phyloP scores from a whole-genome alignment of 2,888 invertebrate genomes.

The Elaeidobius kamerunicus region DNA sequence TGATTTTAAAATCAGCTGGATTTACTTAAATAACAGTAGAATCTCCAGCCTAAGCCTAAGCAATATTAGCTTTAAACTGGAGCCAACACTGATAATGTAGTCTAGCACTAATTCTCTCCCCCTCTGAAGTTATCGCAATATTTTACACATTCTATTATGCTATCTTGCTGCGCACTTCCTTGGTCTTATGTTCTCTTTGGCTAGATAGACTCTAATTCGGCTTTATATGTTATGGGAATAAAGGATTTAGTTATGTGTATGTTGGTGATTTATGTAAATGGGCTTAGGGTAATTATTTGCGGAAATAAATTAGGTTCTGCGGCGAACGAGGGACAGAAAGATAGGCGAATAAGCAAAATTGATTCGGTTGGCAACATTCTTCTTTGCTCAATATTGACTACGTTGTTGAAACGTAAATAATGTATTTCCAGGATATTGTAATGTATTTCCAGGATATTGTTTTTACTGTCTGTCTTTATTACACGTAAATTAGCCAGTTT shows the following conservation, averaged over 20 bases:
- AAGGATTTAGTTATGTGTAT: conserved; percentile 28
- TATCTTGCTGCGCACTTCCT: conserved; percentile 35
- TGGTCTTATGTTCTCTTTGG: conserved; percentile 31
- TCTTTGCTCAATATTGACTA: too few species aligned
- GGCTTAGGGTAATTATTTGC: conserved; percentile 30
- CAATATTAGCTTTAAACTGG: conserved; percentile 11
- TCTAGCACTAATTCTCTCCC: conserved; percentile 36
- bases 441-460: too few species aligned
- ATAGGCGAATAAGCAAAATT: conserved; percentile 4
- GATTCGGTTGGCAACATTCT: not conserved
- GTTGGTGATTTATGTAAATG: conserved; percentile 30
- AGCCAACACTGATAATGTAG: conserved; percentile 16
- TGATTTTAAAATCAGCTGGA: too few species aligned
- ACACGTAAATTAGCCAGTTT: too few species aligned
- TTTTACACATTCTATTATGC: conserved; percentile 40
- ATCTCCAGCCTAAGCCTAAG: not conserved
- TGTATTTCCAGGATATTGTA: too few species aligned
- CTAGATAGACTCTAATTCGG: conserved; percentile 29
- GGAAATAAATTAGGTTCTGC: conserved; percentile 27
- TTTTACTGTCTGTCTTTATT: too few species aligned
- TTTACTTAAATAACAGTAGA: too few species aligned
- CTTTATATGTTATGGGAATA: conserved; percentile 30
- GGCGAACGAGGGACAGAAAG: conserved; percentile 13
- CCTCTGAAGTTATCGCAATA: conserved; percentile 37
- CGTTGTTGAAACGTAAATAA: too few species aligned